Base-by-base conservation (phyloP, 37 sponge, comb jelly and placozoan genomes). In the Mnemiopsis leidyi region DNA sequence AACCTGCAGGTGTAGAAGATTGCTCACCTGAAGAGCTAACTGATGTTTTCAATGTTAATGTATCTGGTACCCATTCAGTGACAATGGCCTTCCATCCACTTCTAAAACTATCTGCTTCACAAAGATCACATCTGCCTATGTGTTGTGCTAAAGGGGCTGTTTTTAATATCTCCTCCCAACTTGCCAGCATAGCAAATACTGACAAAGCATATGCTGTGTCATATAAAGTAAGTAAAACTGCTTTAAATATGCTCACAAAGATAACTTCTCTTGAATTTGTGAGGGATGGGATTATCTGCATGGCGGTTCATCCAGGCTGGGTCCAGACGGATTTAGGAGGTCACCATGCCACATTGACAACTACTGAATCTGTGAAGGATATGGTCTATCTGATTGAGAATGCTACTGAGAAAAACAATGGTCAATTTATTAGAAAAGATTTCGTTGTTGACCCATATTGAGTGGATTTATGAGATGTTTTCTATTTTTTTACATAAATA, bases 271-370 rank as follows among this genome's bases (percentile, higher is more conserved):
- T 85, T 9, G 90, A 85, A 28, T 38, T 85, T 18, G 16, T 38
- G 24, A 1, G 23, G 3, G 23, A 85, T 34, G 90, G 90, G 5
- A 38, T 85, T 23, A 9, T 85, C 21, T 39, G 90, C 36, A 39
- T 26, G 38, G 32, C 67, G 0, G 67, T 85, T 13, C 90, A 85
- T 39, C 90, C 90, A 29, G 90, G 90, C 24, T 85, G 90, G 90
- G 90, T 85, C 1, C 48, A 85, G 90, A 85, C 90, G 18, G 90
- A 85, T 40, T 35, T 85, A 38, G 90, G 90, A 26, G 90, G 90
- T 21, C 61, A 34, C 31, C 13, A 85, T 38, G 90, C 67, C 5
- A 38, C 90, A 40, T n/a, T 39, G 16, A 85, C 90, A 40, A 40
- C 67, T n/a, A 26, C 32, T 13, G 61, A 36, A n/a, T 40, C 67